Base-by-base conservation (phyloP, 2,113 vertebrate species). In the Aspidoscelis tigris region DNA sequence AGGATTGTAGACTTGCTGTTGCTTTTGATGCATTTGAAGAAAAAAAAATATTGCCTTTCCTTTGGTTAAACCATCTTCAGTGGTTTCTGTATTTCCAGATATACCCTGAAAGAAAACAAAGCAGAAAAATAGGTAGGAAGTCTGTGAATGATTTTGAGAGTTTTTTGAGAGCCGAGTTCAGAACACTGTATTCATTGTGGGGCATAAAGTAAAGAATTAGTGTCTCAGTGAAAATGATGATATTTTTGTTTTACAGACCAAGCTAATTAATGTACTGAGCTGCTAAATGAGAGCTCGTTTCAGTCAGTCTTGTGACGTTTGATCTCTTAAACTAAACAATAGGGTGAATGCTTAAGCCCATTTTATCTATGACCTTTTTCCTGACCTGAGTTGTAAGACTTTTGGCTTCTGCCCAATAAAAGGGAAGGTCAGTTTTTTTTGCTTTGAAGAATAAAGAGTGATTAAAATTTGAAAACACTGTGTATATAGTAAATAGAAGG, bases 311-410 rank as follows among this genome's bases (percentile, higher is more conserved):
- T 72, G 78, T 85, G 84, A 81, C 78, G 84, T 58, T 82, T 85
- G 68, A 88, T 85, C 84, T 88, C 76, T 78, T 81, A 44, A 2
- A 12, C 78, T 66, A 88, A 90, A 84, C 70, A 86, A 83, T 43
- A 65, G 66, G 39, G 43, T 69, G 77, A 76, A 66, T 58, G 71
- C 82, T 86, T 87, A 86, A 90, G 74, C 82, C 83, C 74, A 33
- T 44, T 81, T 83, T 81, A 84, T 82, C 78, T 66, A 20, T 84
- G 86, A 86, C 80, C 80, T 87, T 89, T 92, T 86, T 75, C 55
- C 44, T 72, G 75, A 90, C 84, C 75, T 64, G 33, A 33, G 65
- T 75, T 86, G 80, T 66, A 79, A 43, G 61, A 43, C 53, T 87
- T 83, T 69, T 41, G 33, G 82, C 24, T 76, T 4, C 72, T 81